phyloP scores from a whole-genome alignment of 2,797 vertebrate species.

The Sebastes trivittatus region DNA sequence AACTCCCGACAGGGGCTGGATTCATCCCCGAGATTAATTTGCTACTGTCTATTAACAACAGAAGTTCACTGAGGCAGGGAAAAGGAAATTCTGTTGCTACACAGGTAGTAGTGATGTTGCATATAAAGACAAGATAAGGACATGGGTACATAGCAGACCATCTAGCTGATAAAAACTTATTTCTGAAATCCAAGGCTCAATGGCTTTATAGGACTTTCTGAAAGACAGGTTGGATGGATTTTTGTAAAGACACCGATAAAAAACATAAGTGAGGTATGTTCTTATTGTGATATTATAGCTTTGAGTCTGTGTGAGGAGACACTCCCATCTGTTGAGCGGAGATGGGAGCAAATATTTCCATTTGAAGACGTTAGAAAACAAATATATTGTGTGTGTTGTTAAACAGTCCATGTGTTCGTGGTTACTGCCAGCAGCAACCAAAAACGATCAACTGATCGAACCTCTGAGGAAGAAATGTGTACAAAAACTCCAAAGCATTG shows the following conservation, averaged over 20 bases:
- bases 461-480: slow-evolving; percentile 39
- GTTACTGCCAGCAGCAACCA: slow-evolving; percentile 83
- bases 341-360: slow-evolving; percentile 29
- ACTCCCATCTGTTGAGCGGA: slow-evolving; percentile 29
- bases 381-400: slow-evolving; percentile 46
- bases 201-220: slow-evolving; percentile 58
- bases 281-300: slow-evolving; percentile 71
- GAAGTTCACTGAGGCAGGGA: slow-evolving; percentile 30
- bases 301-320: slow-evolving; percentile 44
- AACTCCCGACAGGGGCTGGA: slow-evolving; percentile 17
- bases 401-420: slow-evolving; percentile 54
- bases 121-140: slow-evolving; percentile 56
- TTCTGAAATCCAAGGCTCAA: slow-evolving; percentile 57
- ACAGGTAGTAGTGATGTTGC: slow-evolving; percentile 66
- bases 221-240: slow-evolving; percentile 67
- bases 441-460: slow-evolving; percentile 56
- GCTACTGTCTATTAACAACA: slow-evolving; percentile 31
- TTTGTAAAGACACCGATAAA: slow-evolving; percentile 45
- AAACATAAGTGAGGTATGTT: slow-evolving; percentile 71
- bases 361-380: slow-evolving; percentile 45
- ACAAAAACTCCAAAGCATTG: slow-evolving; percentile 36
- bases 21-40: slow-evolving; percentile 41
- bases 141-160: slow-evolving; percentile 42
- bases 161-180: slow-evolving; percentile 25
- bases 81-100: slow-evolving; percentile 44